Evolutionary conservation across 2,888 invertebrate species (phyloP).

Genomic region (Altica lythri): DNA sequence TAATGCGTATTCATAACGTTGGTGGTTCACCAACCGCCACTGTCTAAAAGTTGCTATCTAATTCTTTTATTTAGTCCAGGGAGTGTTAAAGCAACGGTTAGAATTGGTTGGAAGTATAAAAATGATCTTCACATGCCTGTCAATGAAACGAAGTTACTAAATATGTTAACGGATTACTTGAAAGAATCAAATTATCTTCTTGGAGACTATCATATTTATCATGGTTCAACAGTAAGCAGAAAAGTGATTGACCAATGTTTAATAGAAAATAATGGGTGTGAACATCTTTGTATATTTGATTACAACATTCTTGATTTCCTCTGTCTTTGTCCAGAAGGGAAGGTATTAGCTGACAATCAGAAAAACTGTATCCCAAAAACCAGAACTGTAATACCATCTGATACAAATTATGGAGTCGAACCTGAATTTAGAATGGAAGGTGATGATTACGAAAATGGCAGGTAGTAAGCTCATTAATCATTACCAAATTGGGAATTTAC

Average conservation of each 20-base stretch:
- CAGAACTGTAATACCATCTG: no score
- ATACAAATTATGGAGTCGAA: no score
- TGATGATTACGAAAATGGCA: no score
- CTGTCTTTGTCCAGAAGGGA: constrained; percentile 67
- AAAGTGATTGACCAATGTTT: constrained; percentile 69
- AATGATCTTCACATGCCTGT: constrained; percentile 57
- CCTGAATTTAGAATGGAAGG: no score
- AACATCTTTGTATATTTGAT: constrained; percentile 70
- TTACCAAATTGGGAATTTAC: no score
- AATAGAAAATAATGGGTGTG: constrained; percentile 68
- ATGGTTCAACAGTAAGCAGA: constrained; percentile 61
- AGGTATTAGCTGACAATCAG: constrained; percentile 59
- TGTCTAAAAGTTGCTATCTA: no score
- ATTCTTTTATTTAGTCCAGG: constrained; percentile 69
- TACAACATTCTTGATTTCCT: constrained; percentile 65
- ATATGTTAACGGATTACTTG: constrained; percentile 60
- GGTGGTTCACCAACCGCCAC: no score
- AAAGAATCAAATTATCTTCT: constrained; percentile 60
- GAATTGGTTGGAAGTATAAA: constrained; percentile 69
- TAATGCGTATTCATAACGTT: neutral
- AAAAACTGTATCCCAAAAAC: constrained; percentile 61
- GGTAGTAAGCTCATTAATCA: no score
- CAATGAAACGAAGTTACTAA: constrained; percentile 39
- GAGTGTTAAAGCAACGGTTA: constrained; percentile 68
- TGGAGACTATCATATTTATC: constrained; percentile 57